These are phyloP conservation scores for Cheilosia soror DNA, from an alignment of 2,888 invertebrate genomes.

Conservation along the genomic window DNA sequence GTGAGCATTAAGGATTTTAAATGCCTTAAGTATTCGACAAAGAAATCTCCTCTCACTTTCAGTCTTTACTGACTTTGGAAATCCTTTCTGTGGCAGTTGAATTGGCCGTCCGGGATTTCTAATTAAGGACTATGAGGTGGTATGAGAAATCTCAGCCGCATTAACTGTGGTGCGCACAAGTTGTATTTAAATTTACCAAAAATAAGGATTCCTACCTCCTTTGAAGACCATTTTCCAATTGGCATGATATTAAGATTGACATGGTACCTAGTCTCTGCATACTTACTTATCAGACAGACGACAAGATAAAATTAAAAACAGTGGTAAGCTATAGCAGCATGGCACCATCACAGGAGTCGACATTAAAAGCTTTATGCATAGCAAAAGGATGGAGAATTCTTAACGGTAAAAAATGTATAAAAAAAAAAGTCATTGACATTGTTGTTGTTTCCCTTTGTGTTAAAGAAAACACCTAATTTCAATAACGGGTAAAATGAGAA, in stretches of 20 bases:
- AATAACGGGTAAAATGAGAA: slow-evolving; percentile 50
- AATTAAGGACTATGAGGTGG: slow-evolving; percentile 31
- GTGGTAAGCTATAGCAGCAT: not conserved
- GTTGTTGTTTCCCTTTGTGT: slow-evolving; percentile 57
- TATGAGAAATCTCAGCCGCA: slow-evolving; percentile 4
- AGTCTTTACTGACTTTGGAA: not conserved
- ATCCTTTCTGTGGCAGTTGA: not conserved
- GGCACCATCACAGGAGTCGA: not conserved
- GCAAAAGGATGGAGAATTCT: not conserved
- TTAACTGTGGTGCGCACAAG: not conserved
- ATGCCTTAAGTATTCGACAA: not conserved
- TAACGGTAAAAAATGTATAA: not conserved
- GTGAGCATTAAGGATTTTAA: slow-evolving; percentile 37
- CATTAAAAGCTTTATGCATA: slow-evolving; percentile 19
- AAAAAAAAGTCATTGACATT: slow-evolving; percentile 26
- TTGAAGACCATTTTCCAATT: slow-evolving; percentile 7
- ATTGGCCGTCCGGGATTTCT: slow-evolving; percentile 7
- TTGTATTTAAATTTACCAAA: not conserved
- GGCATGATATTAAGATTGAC: slow-evolving; percentile 14
- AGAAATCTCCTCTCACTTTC: not conserved
- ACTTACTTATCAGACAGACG: not conserved
- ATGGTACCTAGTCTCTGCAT: slow-evolving; percentile 21
- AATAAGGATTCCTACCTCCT: not conserved
- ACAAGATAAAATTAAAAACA: not conserved
- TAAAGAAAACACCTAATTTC: slow-evolving; percentile 38